Evolutionary conservation across 2,797 vertebrate genomes (phyloP).

Genomic region (Rhadinocentrus ornatus): DNA sequence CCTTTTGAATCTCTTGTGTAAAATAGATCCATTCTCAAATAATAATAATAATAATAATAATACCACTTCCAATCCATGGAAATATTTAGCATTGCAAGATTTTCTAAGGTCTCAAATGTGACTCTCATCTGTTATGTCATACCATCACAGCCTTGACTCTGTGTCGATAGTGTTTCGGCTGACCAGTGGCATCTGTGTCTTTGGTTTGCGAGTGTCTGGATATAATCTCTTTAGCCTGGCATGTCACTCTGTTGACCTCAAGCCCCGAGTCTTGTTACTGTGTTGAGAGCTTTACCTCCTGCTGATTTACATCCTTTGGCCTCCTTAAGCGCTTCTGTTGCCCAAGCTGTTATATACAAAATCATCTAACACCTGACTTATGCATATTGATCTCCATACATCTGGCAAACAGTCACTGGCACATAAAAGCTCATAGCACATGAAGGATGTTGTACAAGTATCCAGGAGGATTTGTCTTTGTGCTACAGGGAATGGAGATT

Average conservation of each 20-base stretch:
- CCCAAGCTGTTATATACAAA: slow-evolving; percentile 47
- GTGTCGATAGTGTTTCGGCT: slow-evolving; percentile 50
- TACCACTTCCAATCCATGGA: background rate
- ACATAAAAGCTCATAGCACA: slow-evolving; percentile 34
- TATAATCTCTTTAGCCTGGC: slow-evolving; percentile 82
- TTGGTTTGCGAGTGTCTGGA: slow-evolving; percentile 57
- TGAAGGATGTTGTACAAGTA: slow-evolving; percentile 47
- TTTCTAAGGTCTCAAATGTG: slow-evolving; percentile 10
- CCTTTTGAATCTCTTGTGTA: background rate
- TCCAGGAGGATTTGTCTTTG: slow-evolving; percentile 64
- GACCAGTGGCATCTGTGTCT: slow-evolving; percentile 47
- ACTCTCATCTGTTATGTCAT: slow-evolving; percentile 31
- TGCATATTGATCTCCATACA: slow-evolving; percentile 25
- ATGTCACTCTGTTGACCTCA: slow-evolving; percentile 72
- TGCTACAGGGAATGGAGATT: slow-evolving; percentile 52
- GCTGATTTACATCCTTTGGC: slow-evolving; percentile 52
- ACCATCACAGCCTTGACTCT: slow-evolving; percentile 19
- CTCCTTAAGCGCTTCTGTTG: slow-evolving; percentile 18
- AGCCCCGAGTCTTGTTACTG: slow-evolving; percentile 58
- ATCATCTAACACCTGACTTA: slow-evolving; percentile 4
- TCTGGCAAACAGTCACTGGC: slow-evolving; percentile 36
- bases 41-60: no score
- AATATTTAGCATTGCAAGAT: background rate
- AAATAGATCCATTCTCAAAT: background rate
- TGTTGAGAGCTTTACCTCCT: slow-evolving; percentile 57